Base-by-base conservation (phyloP, 2,797 vertebrate species). In the Cryptoblepharus egeriae region DNA sequence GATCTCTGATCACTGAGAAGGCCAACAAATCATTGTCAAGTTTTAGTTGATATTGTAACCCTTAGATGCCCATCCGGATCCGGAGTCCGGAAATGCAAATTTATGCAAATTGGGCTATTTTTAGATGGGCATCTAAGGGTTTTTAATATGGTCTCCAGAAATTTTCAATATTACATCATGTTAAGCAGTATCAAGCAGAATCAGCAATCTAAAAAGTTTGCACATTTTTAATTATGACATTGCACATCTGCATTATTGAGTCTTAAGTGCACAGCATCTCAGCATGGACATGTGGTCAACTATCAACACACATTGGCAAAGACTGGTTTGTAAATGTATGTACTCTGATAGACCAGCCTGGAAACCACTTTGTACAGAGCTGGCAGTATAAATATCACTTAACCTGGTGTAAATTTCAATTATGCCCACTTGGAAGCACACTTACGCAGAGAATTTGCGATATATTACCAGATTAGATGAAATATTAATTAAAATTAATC, bases 401-500 rank as follows among this genome's bases (percentile, higher is more conserved):
- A 79, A 84, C 67, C 69, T 74, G 69, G 84, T 73, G 75, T 78
- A 81, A 81, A 85, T 85, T 77, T 84, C 79, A 81, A 68, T 85
- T 77, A 81, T 61, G 74, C 79, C 69, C 60, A 81, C 61, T 81
- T 77, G 74, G 80, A 85, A 77, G 75, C 63, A 65, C 79, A 72
- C 80, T 77, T 78, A 68, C 39, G 22, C 79, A 73, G 74, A 67
- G 32, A 69, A 77, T 81, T 77, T 58, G 63, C 75, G 39, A 78
- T 81, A 81, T 68, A 81, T 74, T 68, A 77, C 75, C 70, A 77
- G 79, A 77, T 81, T 78, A 85, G 74, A 81, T 85, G 80, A 85
- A 81, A 81, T 81, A 81, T 74, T 85, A 81, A 81, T 85, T 81
- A 81, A 77, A 77, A 71, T 77, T 78, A 93, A 94, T 96, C 95